phyloP scores from a whole-genome alignment of 2,888 invertebrate species.

The Phyllotreta cruciferae region DNA sequence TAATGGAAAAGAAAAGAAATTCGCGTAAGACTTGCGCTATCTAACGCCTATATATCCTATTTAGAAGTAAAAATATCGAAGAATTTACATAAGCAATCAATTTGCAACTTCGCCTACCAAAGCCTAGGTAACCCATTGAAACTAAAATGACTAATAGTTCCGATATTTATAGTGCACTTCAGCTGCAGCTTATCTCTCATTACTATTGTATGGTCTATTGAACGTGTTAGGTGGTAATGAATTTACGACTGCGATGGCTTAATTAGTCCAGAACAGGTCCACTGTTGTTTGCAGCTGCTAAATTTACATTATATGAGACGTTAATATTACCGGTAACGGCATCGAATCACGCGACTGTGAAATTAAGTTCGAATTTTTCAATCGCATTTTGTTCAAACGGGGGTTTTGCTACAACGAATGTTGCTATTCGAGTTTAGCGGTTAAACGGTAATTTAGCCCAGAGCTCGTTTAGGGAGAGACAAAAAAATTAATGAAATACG shows the following conservation, averaged over 20 bases:
- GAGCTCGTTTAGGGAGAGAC: conserved; percentile 1
- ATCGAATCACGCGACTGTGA: conserved; percentile 48
- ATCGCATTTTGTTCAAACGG: conserved; percentile 18
- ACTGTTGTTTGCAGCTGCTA: conserved; percentile 43
- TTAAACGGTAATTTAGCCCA: conserved; percentile 4
- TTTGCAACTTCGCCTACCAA: conserved; percentile 3
- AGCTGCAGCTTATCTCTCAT: conserved; percentile 34
- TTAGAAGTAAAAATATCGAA: too few relatives aligned
- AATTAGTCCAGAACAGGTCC: conserved; percentile 46
- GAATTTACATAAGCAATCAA: not conserved
- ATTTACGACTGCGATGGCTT: conserved; percentile 50
- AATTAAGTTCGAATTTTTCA: conserved; percentile 40
- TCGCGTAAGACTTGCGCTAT: too few relatives aligned
- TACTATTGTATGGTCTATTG: conserved; percentile 38
- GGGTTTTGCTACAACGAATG: conserved; percentile 6
- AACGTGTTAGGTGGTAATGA: conserved; percentile 47
- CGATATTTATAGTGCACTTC: conserved; percentile 34
- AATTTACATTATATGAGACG: conserved; percentile 49
- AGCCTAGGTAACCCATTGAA: conserved; percentile 16
- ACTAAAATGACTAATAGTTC: conserved; percentile 33
- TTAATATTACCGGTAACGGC: conserved; percentile 49
- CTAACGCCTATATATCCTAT: too few relatives aligned
- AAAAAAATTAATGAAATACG: too few relatives aligned
- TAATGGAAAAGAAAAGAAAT: too few relatives aligned
- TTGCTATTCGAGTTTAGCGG: conserved; percentile 4